Evolutionary conservation across 2,797 vertebrate genomes (phyloP).

Genomic region (Onychomys torridus): DNA sequence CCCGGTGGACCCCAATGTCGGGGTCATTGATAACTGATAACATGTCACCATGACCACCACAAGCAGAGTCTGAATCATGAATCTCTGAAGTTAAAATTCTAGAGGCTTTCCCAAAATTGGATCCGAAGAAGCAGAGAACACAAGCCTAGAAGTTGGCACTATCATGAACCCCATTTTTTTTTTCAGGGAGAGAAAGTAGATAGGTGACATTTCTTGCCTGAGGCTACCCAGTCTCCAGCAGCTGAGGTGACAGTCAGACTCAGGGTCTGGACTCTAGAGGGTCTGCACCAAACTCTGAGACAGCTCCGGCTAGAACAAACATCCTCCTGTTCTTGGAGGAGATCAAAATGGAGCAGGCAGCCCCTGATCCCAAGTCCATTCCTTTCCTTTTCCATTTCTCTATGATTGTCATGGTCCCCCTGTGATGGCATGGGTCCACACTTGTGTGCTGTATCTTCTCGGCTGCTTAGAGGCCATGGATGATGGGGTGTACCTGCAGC

Average conservation of each 20-base stretch:
- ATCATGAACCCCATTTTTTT: background rate
- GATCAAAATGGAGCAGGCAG: slow-evolving; percentile 84
- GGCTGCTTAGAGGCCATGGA: too few relatives aligned
- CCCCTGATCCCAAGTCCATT: slow-evolving; percentile 76
- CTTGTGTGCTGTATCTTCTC: background rate
- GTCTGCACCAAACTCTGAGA: slow-evolving; percentile 61
- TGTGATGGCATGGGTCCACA: background rate
- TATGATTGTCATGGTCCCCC: fast-evolving
- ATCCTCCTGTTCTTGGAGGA: slow-evolving; percentile 82
- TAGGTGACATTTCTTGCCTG: background rate
- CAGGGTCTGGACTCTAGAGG: background rate
- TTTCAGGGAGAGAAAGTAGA: background rate
- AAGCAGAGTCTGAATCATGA: background rate
- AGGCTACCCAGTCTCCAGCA: background rate
- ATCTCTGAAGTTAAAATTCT: background rate
- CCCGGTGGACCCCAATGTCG: fast-evolving
- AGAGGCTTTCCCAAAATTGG: background rate
- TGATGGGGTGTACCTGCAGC: too few relatives aligned
- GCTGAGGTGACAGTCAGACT: background rate
- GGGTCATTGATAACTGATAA: background rate
- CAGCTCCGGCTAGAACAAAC: slow-evolving; percentile 82
- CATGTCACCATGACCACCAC: fast-evolving
- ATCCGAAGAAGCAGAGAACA: background rate
- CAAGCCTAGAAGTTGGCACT: background rate
- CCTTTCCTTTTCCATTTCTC: background rate